These are phyloP conservation scores for Cotesia congregata DNA, from an alignment of 2,888 invertebrate species.

Conservation along the genomic window DNA sequence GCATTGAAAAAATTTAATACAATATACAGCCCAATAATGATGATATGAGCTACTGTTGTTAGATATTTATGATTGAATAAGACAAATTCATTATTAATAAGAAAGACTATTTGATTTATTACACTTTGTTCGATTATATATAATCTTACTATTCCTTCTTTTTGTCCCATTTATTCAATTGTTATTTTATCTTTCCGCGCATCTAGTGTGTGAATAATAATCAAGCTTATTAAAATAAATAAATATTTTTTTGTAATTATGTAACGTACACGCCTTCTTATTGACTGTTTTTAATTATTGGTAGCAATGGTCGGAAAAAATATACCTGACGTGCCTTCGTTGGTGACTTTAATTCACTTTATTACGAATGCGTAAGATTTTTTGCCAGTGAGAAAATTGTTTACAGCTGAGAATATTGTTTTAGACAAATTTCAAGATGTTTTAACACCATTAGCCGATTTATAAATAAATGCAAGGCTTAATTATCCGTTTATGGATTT, in stretches of 20 bases:
- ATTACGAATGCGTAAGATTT: no score
- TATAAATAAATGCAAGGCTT: no score
- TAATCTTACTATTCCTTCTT: background rate
- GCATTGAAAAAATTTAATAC: background rate
- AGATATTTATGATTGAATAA: background rate
- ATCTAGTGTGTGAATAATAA: background rate
- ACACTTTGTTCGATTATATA: background rate
- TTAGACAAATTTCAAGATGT: no score
- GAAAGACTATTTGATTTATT: conserved; percentile 5
- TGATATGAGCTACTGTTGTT: background rate
- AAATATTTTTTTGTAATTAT: background rate
- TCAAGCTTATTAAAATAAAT: background rate
- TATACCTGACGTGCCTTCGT: no score
- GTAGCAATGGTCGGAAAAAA: background rate
- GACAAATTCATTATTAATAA: conserved; percentile 35
- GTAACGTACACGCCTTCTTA: background rate
- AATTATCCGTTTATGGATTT: no score
- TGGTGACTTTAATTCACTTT: no score
- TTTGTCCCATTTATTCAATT: background rate
- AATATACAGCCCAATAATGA: conserved; percentile 24
- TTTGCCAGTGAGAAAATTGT: no score
- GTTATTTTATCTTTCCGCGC: background rate
- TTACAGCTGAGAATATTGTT: no score
- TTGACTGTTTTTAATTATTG: background rate
- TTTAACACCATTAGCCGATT: no score